Conservation (phyloP, 2,797 vertebrate genomes). For the Acrossocheilus fasciatus region DNA sequence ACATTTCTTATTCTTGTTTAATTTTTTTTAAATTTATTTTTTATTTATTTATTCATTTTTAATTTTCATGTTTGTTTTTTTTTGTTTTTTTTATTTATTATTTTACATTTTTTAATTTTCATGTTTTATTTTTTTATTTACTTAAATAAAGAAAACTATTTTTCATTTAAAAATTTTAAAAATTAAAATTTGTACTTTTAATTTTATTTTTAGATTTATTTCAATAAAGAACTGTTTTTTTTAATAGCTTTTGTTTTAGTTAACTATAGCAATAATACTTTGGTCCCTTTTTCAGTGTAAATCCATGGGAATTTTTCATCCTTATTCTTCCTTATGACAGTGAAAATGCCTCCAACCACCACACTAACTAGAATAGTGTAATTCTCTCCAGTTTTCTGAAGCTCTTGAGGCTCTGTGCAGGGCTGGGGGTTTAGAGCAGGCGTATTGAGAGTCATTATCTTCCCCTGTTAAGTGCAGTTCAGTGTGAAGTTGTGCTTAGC, state of each 20-base stretch:
- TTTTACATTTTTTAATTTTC: background rate
- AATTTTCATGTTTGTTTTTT: too few relatives aligned
- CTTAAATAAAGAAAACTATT: background rate
- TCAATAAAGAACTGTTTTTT: background rate
- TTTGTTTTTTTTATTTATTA: background rate
- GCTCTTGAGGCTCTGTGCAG: background rate
- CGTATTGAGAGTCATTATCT: slow-evolving; percentile 2
- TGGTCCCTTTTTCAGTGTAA: background rate
- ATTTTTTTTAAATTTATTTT: background rate
- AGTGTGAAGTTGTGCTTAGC: slow-evolving; percentile 13
- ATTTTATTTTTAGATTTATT: background rate
- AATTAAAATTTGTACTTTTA: background rate
- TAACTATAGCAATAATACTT: background rate
- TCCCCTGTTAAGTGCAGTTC: slow-evolving; percentile 7
- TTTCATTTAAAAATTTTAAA: too few relatives aligned
- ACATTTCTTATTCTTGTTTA: background rate
- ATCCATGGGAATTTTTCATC: background rate
- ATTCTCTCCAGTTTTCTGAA: background rate
- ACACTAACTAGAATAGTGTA: background rate
- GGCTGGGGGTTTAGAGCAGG: background rate
- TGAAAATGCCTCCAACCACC: background rate
- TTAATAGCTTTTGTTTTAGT: background rate
- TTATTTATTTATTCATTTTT: too few relatives aligned
- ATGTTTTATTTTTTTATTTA: background rate
- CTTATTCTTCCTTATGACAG: background rate